Conservation (phyloP, 2,113 vertebrate genomes). For the Nesogale talazaci region DNA sequence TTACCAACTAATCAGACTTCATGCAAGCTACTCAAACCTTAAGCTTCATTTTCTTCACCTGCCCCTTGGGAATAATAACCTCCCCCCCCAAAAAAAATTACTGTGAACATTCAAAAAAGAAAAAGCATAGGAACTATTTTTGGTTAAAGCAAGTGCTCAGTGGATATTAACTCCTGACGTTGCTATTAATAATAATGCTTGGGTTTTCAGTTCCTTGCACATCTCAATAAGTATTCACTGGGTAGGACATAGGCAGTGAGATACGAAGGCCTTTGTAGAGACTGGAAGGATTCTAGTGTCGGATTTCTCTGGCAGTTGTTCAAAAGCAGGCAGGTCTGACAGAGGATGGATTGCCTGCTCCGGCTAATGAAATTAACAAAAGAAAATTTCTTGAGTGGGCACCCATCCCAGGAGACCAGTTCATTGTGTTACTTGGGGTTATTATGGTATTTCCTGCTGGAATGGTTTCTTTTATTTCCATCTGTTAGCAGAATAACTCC, state of each 20-base stretch:
- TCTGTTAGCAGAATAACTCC: slow-evolving; percentile 70
- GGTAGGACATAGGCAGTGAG: neutral
- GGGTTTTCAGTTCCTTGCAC: neutral
- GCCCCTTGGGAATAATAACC: neutral
- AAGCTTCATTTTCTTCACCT: neutral
- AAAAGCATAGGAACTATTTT: neutral
- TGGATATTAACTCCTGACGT: neutral
- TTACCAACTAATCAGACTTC: neutral
- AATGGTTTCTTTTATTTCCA: slow-evolving; percentile 66
- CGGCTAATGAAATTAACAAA: neutral
- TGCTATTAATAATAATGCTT: neutral
- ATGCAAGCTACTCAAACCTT: neutral
- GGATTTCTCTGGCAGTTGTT: neutral
- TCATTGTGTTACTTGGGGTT: slow-evolving; percentile 7
- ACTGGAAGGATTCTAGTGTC: neutral
- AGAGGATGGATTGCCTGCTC: neutral
- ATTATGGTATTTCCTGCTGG: slow-evolving; percentile 41
- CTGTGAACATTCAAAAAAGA: neutral
- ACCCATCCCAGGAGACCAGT: neutral
- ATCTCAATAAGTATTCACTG: neutral
- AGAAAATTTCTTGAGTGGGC: neutral
- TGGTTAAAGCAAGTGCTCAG: neutral
- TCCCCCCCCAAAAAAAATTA: neutral
- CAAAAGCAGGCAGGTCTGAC: neutral
- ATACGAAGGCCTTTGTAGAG: neutral